A percentile compares a stretch with the other conserved stretches of the same genome.
phyloP scores from a whole-genome alignment of 2,888 invertebrate genomes.

The Trichogramma evanescens region DNA sequence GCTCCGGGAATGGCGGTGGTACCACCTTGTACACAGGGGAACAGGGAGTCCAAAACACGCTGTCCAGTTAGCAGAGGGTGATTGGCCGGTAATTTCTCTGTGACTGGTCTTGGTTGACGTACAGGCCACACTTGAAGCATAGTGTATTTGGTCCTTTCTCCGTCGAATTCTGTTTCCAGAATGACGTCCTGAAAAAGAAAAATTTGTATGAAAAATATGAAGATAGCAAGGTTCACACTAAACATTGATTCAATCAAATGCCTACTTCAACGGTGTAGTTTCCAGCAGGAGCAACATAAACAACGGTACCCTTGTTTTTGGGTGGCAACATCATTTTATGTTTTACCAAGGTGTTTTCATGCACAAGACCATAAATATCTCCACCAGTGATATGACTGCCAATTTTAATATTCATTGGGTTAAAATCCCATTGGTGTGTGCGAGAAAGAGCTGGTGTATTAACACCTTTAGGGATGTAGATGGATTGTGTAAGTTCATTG shows the following conservation, averaged over 20 bases:
- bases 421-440: conserved; percentile 84
- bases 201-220: not conserved
- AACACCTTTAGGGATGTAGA: conserved; percentile 99
- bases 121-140: conserved; percentile 99
- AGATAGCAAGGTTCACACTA: not conserved
- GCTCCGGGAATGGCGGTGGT: conserved; percentile 99
- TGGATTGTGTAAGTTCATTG: conserved; percentile 84
- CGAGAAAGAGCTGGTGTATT: conserved; percentile 88
- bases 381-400: conserved; percentile 99
- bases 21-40: conserved; percentile 98
- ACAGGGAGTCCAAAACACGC: conserved; percentile 93
- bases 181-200: conserved; percentile 70
- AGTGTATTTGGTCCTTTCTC: conserved; percentile 80
- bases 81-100: conserved; percentile 98
- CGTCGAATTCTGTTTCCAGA: conserved; percentile 97
- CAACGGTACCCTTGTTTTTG: conserved; percentile 90
- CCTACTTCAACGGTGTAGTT: conserved; percentile 88
- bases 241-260: conserved; percentile 27
- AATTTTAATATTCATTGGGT: conserved; percentile 72
- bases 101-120: conserved; percentile 90
- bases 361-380: conserved; percentile 91
- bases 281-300: conserved; percentile 88
- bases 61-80: conserved; percentile 97
- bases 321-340: conserved; percentile 95
- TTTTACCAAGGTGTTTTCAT: conserved; percentile 95